Base-by-base conservation (phyloP, 2,797 vertebrate species). In the Trachurus trachurus region DNA sequence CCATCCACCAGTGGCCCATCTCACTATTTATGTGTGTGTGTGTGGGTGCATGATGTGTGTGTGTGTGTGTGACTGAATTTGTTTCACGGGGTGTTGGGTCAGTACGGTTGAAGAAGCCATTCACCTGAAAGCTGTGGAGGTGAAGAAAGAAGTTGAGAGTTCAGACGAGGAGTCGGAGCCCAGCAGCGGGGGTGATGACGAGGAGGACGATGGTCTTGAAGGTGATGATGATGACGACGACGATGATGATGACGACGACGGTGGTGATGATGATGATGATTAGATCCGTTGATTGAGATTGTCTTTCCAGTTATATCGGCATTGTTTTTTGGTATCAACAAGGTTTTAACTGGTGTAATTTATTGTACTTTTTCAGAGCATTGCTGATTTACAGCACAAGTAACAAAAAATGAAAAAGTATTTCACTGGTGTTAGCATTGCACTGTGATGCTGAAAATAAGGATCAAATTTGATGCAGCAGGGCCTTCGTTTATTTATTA, bases 121-220 rank as follows among this genome's bases (percentile, higher is more conserved):
- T 71, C 88, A 88, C 52, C 87, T 93, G 60, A 78, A 11, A 37
- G 9, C 34, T 29, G 0, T 68, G 67, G 52, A 17, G 22, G 64
- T 66, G 59, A 21, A 49, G 64, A 83, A 59, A 58, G 80, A 89
- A 73, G 77, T 8, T 9, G 83, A 49, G 1, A 87, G 82, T 76
- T 92, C 86, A 66, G 83, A 91, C 1, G 83, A 89, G 66, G 90
- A 81, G 44, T 80, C 74, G 21, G 88, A 92, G 37, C 52, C 54
- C 17, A 90, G 86, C 71, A 90, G 82, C 1, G 80, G 74, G 47
- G 92, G 67, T 9, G 88, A 82, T 15, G 87, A 85, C 0, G 82
- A 90, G 0, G 87, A 89, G 0, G 84, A 82, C 0, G 81, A 49
- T 10, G 63, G 19, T 0, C 34, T 39, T 0, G 86, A 72, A 0